Conservation (phyloP, 2,888 invertebrate genomes). For the Seira ritae region DNA sequence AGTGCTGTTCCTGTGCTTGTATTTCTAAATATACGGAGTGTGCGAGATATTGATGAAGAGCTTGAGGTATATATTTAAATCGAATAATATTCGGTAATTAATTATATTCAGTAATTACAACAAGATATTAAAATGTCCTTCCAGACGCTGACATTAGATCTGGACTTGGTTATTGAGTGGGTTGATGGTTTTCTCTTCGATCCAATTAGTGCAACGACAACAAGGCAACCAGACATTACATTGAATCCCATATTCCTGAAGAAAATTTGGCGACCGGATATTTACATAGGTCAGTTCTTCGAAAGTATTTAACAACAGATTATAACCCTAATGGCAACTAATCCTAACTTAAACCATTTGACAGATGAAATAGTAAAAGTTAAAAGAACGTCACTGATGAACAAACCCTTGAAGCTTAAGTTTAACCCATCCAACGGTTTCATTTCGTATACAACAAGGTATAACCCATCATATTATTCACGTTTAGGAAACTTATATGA, state of each 20-base stretch:
- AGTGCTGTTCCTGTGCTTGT: slow-evolving; percentile 65
- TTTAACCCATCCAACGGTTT: slow-evolving; percentile 63
- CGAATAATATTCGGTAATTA: neutral
- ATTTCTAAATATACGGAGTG: slow-evolving; percentile 62
- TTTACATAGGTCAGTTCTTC: slow-evolving; percentile 58
- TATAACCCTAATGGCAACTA: slow-evolving; percentile 1
- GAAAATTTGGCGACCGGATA: slow-evolving; percentile 68
- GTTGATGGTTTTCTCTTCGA: slow-evolving; percentile 61
- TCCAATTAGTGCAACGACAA: slow-evolving; percentile 41
- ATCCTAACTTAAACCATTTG: too few species aligned
- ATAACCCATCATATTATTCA: neutral
- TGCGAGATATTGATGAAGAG: slow-evolving; percentile 63
- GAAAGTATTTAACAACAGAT: neutral
- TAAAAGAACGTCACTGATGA: slow-evolving; percentile 54
- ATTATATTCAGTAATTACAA: neutral
- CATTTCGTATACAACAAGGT: slow-evolving; percentile 66
- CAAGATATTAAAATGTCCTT: neutral
- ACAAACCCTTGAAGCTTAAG: slow-evolving; percentile 58
- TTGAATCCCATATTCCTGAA: slow-evolving; percentile 63
- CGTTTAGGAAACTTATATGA: neutral
- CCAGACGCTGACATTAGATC: slow-evolving; percentile 60
- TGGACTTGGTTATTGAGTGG: slow-evolving; percentile 67
- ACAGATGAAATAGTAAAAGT: slow-evolving; percentile 65
- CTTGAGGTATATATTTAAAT: slow-evolving; percentile 44
- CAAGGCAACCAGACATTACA: slow-evolving; percentile 42